phyloP scores from a whole-genome alignment of 92 coral and sea anemone species.

The Montipora capitata region DNA sequence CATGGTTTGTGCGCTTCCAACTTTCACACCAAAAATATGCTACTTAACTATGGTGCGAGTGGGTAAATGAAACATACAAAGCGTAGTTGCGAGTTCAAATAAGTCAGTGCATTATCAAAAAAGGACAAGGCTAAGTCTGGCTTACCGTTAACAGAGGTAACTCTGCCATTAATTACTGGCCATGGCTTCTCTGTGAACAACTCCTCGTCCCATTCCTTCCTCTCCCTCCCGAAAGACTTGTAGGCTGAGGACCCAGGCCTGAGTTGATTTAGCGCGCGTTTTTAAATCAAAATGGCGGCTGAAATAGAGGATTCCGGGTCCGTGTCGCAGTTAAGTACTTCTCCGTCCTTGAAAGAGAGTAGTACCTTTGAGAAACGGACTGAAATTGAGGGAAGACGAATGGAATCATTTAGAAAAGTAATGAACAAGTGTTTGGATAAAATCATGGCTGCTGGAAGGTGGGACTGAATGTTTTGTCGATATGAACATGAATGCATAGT shows the following conservation, averaged over 20 bases:
- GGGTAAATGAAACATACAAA: too few relatives aligned
- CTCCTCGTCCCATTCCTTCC: background rate
- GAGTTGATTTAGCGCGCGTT: conserved; percentile 35
- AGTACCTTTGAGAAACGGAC: conserved; percentile 24
- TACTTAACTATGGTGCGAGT: too few relatives aligned
- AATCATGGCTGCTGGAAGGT: conserved; percentile 85
- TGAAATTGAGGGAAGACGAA: conserved; percentile 64
- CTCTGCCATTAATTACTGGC: too few relatives aligned
- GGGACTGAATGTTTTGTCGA: background rate
- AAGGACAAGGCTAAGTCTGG: too few relatives aligned
- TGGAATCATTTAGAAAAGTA: conserved; percentile 64
- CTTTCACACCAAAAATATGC: too few relatives aligned
- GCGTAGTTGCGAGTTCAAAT: too few relatives aligned
- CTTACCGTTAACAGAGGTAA: too few relatives aligned
- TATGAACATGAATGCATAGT: too few relatives aligned
- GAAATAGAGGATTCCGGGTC: conserved; percentile 13
- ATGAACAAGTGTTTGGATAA: conserved; percentile 84
- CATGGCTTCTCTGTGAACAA: too few relatives aligned
- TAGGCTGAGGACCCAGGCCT: background rate
- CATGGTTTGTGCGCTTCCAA: too few relatives aligned
- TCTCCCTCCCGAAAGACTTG: background rate
- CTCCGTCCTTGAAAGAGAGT: conserved; percentile 2
- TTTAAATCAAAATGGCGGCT: conserved; percentile 79
- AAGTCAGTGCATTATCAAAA: too few relatives aligned
- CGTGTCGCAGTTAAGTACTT: background rate